Evolutionary conservation across 1,140 invertebrate genomes (phyloP).

Genomic region (Scylla paramamosain): DNA sequence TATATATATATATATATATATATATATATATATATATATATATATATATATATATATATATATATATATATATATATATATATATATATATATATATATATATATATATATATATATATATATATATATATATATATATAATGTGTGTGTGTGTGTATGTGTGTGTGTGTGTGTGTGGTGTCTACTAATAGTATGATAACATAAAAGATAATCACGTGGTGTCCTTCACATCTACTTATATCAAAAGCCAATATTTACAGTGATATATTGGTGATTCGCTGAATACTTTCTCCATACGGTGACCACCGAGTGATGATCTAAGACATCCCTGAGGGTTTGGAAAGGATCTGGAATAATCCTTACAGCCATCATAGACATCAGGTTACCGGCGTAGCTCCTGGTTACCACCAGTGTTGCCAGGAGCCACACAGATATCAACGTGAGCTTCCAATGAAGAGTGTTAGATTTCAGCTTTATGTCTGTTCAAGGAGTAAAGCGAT

Average conservation of each 20-base stretch:
- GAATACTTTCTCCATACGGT: not conserved
- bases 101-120: too few relatives aligned
- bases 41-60: not conserved
- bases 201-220: not conserved
- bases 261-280: not conserved
- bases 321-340: not conserved
- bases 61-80: too few relatives aligned
- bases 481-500: too few relatives aligned
- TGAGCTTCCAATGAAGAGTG: not conserved
- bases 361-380: slow-evolving; percentile 28
- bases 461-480: too few relatives aligned
- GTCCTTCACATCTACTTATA: not conserved
- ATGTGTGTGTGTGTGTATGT: too few relatives aligned
- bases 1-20: not conserved
- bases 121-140: too few relatives aligned
- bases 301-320: not conserved
- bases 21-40: not conserved
- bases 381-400: slow-evolving; percentile 36
- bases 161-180: too few relatives aligned
- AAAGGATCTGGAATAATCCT: slow-evolving; percentile 29
- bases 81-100: too few relatives aligned
- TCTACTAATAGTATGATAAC: not conserved
- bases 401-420: not conserved
- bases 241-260: not conserved
- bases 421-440: not conserved